A percentile compares a stretch with the other conserved stretches of the same genome.
phyloP scores from a whole-genome alignment of 2,113 vertebrate genomes.

The Ia io region DNA sequence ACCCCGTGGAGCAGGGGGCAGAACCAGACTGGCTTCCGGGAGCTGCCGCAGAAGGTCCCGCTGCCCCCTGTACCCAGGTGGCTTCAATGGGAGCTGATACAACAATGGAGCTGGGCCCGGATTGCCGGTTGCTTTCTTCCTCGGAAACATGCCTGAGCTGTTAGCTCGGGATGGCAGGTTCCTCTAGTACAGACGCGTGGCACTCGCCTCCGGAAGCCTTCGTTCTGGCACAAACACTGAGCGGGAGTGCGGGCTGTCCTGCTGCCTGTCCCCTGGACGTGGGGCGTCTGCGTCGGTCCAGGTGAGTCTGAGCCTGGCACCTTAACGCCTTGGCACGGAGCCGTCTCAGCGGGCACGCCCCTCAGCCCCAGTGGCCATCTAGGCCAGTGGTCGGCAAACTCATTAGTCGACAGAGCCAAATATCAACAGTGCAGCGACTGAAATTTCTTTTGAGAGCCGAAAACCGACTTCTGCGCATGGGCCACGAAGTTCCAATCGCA shows the following conservation, averaged over 20 bases:
- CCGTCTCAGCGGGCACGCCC: not conserved
- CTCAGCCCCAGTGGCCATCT: not conserved
- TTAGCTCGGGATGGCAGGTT: not conserved
- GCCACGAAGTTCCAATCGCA: no score
- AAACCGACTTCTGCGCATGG: no score
- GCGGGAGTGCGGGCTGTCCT: rapidly evolving
- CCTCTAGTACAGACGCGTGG: not conserved
- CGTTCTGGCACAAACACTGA: not conserved
- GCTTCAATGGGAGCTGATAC: no score
- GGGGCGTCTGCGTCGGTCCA: not conserved
- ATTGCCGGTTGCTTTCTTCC: no score
- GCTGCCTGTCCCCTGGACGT: not conserved
- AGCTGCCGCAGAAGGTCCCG: rapidly evolving
- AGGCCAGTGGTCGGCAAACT: not conserved
- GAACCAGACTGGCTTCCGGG: not conserved
- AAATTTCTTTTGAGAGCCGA: no score
- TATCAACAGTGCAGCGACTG: no score
- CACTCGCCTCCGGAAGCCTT: not conserved
- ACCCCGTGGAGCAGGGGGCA: not conserved
- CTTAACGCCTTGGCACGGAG: not conserved
- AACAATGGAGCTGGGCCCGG: no score
- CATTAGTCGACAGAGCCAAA: no score
- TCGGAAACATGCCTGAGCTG: not conserved
- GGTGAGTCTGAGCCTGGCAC: no score
- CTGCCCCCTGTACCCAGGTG: no score